Percentiles rank a stretch among this genome's conserved stretches.
Evolutionary conservation across 2,888 invertebrate genomes (phyloP).

Genomic region (Leptinotarsa haldemani): DNA sequence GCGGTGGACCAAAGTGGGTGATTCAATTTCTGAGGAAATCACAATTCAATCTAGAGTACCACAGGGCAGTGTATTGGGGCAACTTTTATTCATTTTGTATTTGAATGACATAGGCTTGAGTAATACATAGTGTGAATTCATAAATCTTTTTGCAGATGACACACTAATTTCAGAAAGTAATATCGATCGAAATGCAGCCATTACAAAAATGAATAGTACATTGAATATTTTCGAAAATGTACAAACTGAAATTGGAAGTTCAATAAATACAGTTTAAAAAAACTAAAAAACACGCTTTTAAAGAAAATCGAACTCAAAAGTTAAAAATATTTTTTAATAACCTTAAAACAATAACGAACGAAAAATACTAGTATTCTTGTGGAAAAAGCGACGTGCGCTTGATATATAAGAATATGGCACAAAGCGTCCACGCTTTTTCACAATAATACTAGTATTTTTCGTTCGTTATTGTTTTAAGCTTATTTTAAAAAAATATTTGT

Average conservation of each 20-base stretch:
- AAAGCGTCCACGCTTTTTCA: no score
- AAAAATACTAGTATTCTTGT: no score
- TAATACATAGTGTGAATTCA: slow-evolving; percentile 8
- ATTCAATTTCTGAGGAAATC: slow-evolving; percentile 11
- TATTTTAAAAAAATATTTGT: no score
- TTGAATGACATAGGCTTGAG: slow-evolving; percentile 18
- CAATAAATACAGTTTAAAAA: no score
- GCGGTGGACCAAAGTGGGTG: neutral
- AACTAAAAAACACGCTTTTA: no score
- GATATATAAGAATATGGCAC: no score
- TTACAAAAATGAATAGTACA: neutral
- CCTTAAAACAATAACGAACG: no score
- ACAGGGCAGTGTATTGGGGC: neutral
- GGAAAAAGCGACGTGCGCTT: no score
- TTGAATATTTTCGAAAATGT: neutral
- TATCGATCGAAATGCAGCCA: slow-evolving; percentile 8
- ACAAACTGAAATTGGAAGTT: neutral
- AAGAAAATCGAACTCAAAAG: no score
- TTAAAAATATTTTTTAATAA: no score
- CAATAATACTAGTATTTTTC: no score
- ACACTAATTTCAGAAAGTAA: slow-evolving; percentile 8
- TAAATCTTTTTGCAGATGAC: neutral
- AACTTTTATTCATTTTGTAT: slow-evolving; percentile 2
- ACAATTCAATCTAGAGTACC: neutral
- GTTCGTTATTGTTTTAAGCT: no score